phyloP scores from a whole-genome alignment of 2,797 vertebrate species.

The Acrocephalus scirpaceus region DNA sequence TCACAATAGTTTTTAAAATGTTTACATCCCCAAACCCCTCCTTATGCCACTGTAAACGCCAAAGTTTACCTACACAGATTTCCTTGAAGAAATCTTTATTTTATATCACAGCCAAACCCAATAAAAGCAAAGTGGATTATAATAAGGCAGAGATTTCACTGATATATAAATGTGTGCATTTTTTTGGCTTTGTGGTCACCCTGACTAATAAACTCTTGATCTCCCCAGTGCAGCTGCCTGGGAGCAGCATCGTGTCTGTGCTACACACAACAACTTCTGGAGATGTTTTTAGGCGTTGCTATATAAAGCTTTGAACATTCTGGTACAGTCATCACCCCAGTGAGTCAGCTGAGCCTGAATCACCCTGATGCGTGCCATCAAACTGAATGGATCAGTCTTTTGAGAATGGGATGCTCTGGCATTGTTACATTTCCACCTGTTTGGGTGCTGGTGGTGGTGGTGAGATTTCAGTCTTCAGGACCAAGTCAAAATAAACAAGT shows the following conservation, averaged over 20 bases:
- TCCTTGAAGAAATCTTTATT: not conserved
- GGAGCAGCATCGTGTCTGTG: not conserved
- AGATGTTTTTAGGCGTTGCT: conserved; percentile 29
- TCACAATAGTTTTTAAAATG: not conserved
- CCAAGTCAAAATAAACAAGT: not conserved
- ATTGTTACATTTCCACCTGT: not conserved
- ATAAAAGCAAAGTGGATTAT: not conserved
- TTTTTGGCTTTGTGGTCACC: not conserved
- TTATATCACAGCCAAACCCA: not conserved
- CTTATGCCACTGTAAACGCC: not conserved
- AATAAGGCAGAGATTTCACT: not conserved
- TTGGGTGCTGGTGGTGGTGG: not conserved
- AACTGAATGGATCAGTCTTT: not conserved
- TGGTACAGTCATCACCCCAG: not conserved
- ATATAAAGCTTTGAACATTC: conserved; percentile 45
- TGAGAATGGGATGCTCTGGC: not conserved
- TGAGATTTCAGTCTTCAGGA: not conserved
- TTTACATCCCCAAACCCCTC: not conserved
- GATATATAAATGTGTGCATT: not conserved
- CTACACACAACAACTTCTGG: not conserved
- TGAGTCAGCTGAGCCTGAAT: conserved; percentile 62
- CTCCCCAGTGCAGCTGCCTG: not conserved
- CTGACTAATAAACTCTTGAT: conserved; percentile 6
- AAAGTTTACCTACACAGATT: not conserved
- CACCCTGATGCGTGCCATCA: not conserved